Conservation (phyloP, 1,140 invertebrate species). For the Thaumatotibia leucotreta region DNA sequence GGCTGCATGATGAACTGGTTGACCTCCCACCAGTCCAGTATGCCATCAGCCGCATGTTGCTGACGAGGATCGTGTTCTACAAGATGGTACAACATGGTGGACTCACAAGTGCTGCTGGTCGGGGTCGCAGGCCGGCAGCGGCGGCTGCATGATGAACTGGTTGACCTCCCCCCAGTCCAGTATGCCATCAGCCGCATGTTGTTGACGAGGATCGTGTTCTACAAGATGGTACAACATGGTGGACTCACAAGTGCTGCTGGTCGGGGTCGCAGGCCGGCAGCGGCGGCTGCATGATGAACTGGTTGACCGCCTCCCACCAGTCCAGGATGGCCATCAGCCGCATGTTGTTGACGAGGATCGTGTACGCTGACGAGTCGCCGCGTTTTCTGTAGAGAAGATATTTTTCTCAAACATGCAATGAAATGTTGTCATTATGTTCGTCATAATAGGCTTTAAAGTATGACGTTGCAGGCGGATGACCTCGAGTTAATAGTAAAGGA, state of each 20-base stretch:
- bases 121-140: conserved; percentile 47
- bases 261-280: conserved; percentile 50
- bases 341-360: conserved; percentile 96
- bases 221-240: not conserved
- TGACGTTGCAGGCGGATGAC: too few relatives aligned
- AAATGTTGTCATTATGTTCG: too few relatives aligned
- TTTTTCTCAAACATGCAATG: too few relatives aligned
- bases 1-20: conserved; percentile 86
- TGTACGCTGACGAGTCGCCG: conserved; percentile 86
- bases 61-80: conserved; percentile 94
- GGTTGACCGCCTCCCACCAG: conserved; percentile 92
- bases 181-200: conserved; percentile 97
- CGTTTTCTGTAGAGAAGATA: too few relatives aligned
- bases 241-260: conserved; percentile 39
- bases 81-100: too few relatives aligned
- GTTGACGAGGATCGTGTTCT: conserved; percentile 94
- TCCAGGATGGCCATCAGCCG: conserved; percentile 94
- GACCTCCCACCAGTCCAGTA: conserved; percentile 95
- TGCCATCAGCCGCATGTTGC: conserved; percentile 97
- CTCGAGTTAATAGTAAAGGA: too few relatives aligned
- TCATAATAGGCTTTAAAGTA: too few relatives aligned
- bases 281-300: conserved; percentile 83
- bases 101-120: conserved; percentile 44
- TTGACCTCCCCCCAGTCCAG: conserved; percentile 95
- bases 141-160: conserved; percentile 84